Evolutionary conservation across 64 coral and sea anemone species (phyloP).

Genomic region (Stylophora pistillata): DNA sequence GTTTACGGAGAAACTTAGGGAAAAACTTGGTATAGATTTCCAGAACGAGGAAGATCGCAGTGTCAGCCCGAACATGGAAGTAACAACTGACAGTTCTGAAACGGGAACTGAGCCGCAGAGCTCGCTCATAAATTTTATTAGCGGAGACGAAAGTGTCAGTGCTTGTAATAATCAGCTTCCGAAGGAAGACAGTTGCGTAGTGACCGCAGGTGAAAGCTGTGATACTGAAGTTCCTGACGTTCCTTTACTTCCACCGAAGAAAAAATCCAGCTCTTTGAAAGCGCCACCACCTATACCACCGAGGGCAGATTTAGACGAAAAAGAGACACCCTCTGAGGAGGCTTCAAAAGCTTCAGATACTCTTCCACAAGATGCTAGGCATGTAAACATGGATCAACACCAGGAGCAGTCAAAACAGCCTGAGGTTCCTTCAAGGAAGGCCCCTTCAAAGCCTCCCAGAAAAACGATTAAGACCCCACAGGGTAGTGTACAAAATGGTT

Average conservation of each 20-base stretch:
- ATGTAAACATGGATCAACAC: not conserved
- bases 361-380: not conserved
- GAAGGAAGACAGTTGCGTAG: not conserved
- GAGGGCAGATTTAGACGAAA: constrained; percentile 63
- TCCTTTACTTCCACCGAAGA: constrained; percentile 6
- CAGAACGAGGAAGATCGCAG: not conserved
- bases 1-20: constrained; percentile 49
- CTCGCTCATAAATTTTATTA: not conserved
- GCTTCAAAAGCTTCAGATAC: not conserved
- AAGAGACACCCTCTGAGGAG: not conserved
- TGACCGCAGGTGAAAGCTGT: not conserved
- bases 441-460: constrained; percentile 8
- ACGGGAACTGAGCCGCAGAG: constrained; percentile 48
- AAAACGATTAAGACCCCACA: not conserved
- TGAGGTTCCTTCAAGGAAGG: not conserved
- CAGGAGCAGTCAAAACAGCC: not conserved
- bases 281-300: constrained; percentile 65
- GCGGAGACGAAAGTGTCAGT: not conserved
- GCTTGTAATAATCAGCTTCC: not conserved
- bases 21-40: constrained; percentile 9
- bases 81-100: constrained; percentile 53
- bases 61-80: constrained; percentile 25
- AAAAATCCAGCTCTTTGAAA: not conserved
- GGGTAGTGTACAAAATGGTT: not conserved
- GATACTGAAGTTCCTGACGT: not conserved